Evolutionary conservation across 2,888 invertebrate genomes (phyloP).

Genomic region (Beris morrisii): DNA sequence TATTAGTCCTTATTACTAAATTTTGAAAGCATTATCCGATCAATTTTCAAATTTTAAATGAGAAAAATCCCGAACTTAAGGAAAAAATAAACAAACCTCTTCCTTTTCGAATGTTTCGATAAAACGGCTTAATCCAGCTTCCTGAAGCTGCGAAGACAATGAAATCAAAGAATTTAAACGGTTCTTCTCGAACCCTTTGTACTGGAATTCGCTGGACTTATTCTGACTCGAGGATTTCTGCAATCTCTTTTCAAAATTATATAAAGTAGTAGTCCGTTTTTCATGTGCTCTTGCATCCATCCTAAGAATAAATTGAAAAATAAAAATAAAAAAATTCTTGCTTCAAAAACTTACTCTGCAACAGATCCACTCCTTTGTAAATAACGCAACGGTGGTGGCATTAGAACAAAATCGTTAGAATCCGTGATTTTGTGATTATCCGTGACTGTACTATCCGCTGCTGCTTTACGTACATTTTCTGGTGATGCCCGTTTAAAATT

Average conservation of each 20-base stretch:
- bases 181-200: too few relatives aligned
- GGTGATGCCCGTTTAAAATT: constrained; percentile 5
- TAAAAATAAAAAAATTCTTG: too few relatives aligned
- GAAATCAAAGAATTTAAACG: constrained; percentile 4
- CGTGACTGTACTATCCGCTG: constrained; percentile 8
- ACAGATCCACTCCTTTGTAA: too few relatives aligned
- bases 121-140: constrained; percentile 9
- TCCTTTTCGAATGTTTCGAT: constrained; percentile 16
- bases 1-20: neutral
- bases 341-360: too few relatives aligned
- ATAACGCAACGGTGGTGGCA: constrained; percentile 8
- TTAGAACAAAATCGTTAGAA: constrained; percentile 2
- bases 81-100: constrained; percentile 11
- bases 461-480: neutral
- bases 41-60: too few relatives aligned
- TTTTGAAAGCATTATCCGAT: neutral
- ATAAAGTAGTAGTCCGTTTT: too few relatives aligned
- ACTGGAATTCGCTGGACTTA: too few relatives aligned
- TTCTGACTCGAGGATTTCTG: too few relatives aligned
- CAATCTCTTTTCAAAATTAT: too few relatives aligned
- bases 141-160: neutral
- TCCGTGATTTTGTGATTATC: neutral
- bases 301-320: too few relatives aligned
- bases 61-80: too few relatives aligned
- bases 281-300: too few relatives aligned